Evolutionary conservation across 2,113 vertebrate genomes (phyloP).

Genomic region (Epinephelus fuscoguttatus): DNA sequence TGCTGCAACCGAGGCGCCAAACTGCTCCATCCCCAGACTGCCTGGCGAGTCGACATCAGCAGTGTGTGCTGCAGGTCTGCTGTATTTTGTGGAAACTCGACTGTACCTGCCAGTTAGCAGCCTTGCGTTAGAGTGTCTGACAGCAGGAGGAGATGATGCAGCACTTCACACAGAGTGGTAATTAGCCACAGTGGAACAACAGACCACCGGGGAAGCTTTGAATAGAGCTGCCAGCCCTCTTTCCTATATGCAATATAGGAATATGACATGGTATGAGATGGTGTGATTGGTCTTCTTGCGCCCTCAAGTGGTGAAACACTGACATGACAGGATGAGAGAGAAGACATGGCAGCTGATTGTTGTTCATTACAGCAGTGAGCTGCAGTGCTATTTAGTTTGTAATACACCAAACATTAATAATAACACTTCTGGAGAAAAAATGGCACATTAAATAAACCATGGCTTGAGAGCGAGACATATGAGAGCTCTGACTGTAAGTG

Average conservation of each 20-base stretch:
- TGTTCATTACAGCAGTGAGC: neutral
- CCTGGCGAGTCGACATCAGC: conserved; percentile 4
- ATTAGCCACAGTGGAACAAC: conserved; percentile 63
- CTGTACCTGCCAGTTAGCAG: conserved; percentile 29
- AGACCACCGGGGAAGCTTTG: conserved; percentile 31
- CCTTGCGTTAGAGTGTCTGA: conserved; percentile 34
- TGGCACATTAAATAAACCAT: neutral
- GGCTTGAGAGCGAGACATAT: neutral
- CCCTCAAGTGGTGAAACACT: conserved; percentile 67
- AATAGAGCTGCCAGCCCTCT: conserved; percentile 22
- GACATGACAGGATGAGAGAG: conserved; percentile 25
- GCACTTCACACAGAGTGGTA: conserved; percentile 53
- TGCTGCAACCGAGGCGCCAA: neutral
- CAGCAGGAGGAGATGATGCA: conserved; percentile 62
- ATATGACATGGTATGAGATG: neutral
- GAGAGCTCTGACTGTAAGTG: neutral
- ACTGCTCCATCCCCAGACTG: conserved; percentile 19
- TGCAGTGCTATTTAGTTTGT: neutral
- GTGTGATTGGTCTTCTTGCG: conserved; percentile 55
- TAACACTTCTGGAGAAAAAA: neutral
- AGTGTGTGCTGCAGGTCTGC: conserved; percentile 9
- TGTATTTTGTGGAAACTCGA: conserved; percentile 14
- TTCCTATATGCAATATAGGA: neutral
- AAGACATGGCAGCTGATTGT: neutral
- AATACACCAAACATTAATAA: neutral